Conservation (phyloP, 2,888 invertebrate species). For the Prosopocoilus inquinatus region DNA sequence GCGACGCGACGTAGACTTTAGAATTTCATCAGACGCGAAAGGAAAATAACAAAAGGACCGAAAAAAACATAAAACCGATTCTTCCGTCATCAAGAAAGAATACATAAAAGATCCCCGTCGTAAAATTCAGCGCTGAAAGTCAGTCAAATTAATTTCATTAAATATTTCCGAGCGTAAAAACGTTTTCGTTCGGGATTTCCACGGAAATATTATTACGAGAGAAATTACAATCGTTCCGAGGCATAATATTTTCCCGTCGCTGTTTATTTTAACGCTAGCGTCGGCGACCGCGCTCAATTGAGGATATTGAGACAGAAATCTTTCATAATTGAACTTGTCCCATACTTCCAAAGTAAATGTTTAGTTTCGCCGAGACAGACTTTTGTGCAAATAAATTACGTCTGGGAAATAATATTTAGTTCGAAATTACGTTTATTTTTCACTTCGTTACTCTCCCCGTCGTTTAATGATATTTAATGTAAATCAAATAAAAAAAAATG, state of each 20-base stretch:
- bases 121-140: neutral
- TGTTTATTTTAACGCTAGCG: constrained; percentile 21
- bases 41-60: too few relatives aligned
- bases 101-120: neutral
- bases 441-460: constrained; percentile 1
- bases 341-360: constrained; percentile 9
- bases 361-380: constrained; percentile 10
- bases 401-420: constrained; percentile 17
- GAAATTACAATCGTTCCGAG: constrained; percentile 28
- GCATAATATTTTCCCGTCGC: constrained; percentile 22
- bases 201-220: constrained; percentile 24
- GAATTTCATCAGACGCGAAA: too few relatives aligned
- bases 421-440: constrained; percentile 14
- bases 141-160: constrained; percentile 26
- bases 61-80: too few relatives aligned
- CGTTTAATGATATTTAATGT: too few relatives aligned
- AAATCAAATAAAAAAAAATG: too few relatives aligned
- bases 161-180: constrained; percentile 17
- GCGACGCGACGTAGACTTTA: too few relatives aligned
- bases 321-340: constrained; percentile 25
- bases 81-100: neutral
- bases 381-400: constrained; percentile 17
- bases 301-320: constrained; percentile 26
- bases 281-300: constrained; percentile 22
- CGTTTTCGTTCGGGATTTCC: constrained; percentile 21